Conservation (phyloP, 2,797 vertebrate genomes). For the Mycteria americana region DNA sequence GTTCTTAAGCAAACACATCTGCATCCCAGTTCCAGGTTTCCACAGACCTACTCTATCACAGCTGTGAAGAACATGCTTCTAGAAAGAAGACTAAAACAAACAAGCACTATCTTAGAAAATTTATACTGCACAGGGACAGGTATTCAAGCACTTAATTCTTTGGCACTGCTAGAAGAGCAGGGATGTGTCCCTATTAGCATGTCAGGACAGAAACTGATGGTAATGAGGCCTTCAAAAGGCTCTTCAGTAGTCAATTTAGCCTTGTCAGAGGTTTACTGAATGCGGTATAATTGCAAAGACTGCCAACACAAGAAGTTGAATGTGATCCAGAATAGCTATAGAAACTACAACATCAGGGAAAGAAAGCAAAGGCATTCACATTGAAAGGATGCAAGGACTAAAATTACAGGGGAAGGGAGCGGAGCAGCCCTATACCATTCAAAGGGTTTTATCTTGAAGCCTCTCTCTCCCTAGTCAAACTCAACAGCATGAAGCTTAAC, state of each 20-base stretch:
- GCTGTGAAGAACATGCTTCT: neutral
- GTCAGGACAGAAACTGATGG: neutral
- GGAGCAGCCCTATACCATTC: neutral
- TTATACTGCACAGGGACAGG: neutral
- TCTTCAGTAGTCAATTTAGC: conserved; percentile 35
- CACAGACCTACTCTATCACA: neutral
- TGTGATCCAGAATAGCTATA: conserved; percentile 7
- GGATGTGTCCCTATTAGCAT: neutral
- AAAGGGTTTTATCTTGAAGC: neutral
- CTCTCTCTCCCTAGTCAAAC: neutral
- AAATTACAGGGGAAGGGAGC: conserved; percentile 5
- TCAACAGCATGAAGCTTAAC: neutral
- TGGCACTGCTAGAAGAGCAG: neutral
- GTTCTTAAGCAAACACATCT: neutral
- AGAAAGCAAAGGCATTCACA: neutral
- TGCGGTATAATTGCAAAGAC: conserved; percentile 19
- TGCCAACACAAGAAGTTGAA: conserved; percentile 18
- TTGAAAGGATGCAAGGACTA: neutral
- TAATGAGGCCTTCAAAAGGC: conserved; percentile 24
- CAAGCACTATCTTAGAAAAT: neutral
- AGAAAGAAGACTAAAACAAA: neutral
- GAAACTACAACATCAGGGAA: neutral
- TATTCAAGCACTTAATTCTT: conserved; percentile 20
- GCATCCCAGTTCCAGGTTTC: neutral
- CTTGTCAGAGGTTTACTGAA: conserved; percentile 37